Evolutionary conservation across 2,797 vertebrate genomes (phyloP).

Genomic region (Pteropus rufus): DNA sequence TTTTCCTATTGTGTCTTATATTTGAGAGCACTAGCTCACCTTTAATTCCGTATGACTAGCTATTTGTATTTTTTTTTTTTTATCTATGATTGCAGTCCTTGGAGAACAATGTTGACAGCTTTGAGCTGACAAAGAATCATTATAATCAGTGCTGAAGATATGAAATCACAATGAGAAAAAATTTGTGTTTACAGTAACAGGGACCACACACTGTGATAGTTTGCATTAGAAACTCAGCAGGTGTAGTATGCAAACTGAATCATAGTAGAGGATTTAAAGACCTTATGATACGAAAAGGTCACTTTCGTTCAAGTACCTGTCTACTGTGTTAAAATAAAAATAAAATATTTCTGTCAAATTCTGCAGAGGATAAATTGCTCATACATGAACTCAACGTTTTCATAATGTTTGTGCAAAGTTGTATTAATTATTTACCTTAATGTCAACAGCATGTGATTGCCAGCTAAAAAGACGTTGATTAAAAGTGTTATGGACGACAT

Average conservation of each 20-base stretch:
- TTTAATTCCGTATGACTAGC: slow-evolving; percentile 46
- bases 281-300: slow-evolving; percentile 77
- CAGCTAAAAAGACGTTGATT: background rate
- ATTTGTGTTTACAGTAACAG: slow-evolving; percentile 81
- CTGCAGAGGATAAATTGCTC: background rate
- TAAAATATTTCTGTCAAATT: slow-evolving; percentile 76
- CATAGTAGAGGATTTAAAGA: slow-evolving; percentile 69
- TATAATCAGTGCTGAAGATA: slow-evolving; percentile 82
- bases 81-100: slow-evolving; percentile 56
- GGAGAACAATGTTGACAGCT: slow-evolving; percentile 78
- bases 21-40: background rate
- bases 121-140: slow-evolving; percentile 81
- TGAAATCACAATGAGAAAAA: slow-evolving; percentile 80
- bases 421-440: slow-evolving; percentile 20
- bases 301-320: slow-evolving; percentile 77
- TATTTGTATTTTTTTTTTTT: background rate
- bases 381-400: background rate
- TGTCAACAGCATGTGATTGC: background rate
- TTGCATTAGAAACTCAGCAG: slow-evolving; percentile 84
- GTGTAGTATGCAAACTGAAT: slow-evolving; percentile 73
- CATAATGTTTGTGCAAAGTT: background rate
- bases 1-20: slow-evolving; percentile 46
- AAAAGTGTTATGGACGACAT: background rate
- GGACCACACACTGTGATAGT: slow-evolving; percentile 83
- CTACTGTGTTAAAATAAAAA: slow-evolving; percentile 70